Percentiles rank a stretch among this genome's conserved stretches.
These are phyloP conservation scores for Lepidonotus clava DNA, from an alignment of 2,888 invertebrate species.

Conservation along the genomic window DNA sequence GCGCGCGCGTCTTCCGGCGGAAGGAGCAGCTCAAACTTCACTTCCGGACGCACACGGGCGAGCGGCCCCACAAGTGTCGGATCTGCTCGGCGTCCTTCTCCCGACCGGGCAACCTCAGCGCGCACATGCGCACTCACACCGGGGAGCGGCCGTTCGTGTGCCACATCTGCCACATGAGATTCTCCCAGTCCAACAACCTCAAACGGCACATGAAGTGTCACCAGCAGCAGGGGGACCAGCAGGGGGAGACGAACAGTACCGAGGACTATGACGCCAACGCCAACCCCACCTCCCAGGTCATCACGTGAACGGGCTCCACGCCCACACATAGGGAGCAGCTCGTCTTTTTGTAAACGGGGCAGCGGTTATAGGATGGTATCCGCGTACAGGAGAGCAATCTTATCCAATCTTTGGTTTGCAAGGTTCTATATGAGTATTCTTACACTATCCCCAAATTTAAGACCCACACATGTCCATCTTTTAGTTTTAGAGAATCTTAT, in stretches of 20 bases:
- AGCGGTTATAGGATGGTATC: too few species aligned
- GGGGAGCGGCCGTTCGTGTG: slow-evolving; percentile 48
- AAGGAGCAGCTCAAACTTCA: slow-evolving; percentile 48
- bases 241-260: background rate
- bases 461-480: too few species aligned
- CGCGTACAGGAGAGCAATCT: too few species aligned
- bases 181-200: slow-evolving; percentile 27
- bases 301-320: background rate
- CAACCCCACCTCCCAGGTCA: background rate
- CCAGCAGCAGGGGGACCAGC: background rate
- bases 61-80: slow-evolving; percentile 43
- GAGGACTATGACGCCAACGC: background rate
- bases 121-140: slow-evolving; percentile 53
- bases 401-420: too few species aligned
- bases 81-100: slow-evolving; percentile 27
- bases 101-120: slow-evolving; percentile 12
- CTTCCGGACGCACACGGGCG: slow-evolving; percentile 49
- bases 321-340: too few species aligned
- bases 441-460: too few species aligned
- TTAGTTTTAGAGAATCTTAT: too few species aligned
- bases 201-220: slow-evolving; percentile 48
- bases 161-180: slow-evolving; percentile 11
- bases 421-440: too few species aligned
- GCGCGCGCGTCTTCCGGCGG: slow-evolving; percentile 15
- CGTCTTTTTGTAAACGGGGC: too few species aligned